Evolutionary conservation across 2,797 vertebrate genomes (phyloP).

Genomic region (Molothrus ater): DNA sequence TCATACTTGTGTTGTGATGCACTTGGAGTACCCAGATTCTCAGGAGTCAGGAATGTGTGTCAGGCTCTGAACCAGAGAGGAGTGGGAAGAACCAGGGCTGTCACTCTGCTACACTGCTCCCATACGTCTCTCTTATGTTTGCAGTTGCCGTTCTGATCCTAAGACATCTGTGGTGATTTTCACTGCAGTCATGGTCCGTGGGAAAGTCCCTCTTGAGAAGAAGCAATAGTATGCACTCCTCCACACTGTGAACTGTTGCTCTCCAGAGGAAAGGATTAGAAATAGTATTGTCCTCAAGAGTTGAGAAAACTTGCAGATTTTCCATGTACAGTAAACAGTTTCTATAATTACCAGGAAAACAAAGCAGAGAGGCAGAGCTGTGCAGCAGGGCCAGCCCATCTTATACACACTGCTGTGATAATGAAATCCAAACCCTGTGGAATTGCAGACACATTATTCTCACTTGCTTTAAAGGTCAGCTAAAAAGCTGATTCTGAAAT

Average conservation of each 20-base stretch:
- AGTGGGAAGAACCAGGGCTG: background rate
- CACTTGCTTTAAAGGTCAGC: conserved; percentile 50
- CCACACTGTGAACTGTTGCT: background rate
- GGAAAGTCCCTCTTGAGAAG: conserved; percentile 28
- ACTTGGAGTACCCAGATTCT: background rate
- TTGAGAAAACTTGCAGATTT: conserved; percentile 60
- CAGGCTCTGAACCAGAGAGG: background rate
- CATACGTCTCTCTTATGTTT: background rate
- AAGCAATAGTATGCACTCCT: background rate
- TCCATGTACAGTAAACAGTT: conserved; percentile 19
- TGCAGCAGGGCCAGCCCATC: background rate
- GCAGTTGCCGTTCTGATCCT: background rate
- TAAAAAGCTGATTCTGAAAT: conserved; percentile 6
- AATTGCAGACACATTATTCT: conserved; percentile 8
- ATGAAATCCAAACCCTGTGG: conserved; percentile 34
- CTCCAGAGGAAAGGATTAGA: conserved; percentile 35
- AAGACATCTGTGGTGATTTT: background rate
- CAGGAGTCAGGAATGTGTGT: background rate
- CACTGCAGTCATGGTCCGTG: background rate
- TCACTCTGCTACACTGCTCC: background rate
- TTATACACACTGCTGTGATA: background rate
- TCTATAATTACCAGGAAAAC: conserved; percentile 41
- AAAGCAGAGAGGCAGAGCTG: conserved; percentile 8
- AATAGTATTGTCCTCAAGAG: conserved; percentile 38
- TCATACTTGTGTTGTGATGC: background rate